Evolutionary conservation across 1,140 invertebrate genomes (phyloP), one percentile per base, ranked within the genome.

Genomic region (Cherax destructor): DNA sequence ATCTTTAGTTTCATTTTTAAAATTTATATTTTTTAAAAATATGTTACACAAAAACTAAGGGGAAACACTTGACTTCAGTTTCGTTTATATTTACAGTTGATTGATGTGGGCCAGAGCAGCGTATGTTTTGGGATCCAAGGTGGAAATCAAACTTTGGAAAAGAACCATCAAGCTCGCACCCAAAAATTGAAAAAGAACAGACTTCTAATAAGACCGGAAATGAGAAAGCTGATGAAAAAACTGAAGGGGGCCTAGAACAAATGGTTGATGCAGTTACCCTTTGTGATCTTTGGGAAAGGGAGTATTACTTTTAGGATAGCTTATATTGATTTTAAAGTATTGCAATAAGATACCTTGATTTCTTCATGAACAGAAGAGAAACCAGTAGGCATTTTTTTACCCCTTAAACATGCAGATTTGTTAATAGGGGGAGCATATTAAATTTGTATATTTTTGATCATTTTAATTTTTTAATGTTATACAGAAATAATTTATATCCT

Each of bases 131-230:
- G 97, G 97, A 80, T 97, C 98, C n/a, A 99, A 99, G 96, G 96
- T 99, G 30, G 99, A 99, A 95, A 97, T 99, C 16, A 98, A 97
- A 93, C 94, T 99, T 93, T 97, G 96, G 92, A 99, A 99, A 95
- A 1, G 97, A 98, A 93, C 95, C 97, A 4, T 96, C 97, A 30
- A 96, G 96, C 79, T 99, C 93, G 95, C 4, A 96, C 96, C 92
- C 94, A 13, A 96, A 97, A 93, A 96, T 97, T 93, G 96, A 96
- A 4, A 94, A 95, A 92, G 93, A 81, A 83, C 92, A 56, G 56
- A 65, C 86, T 88, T 65, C n/a, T 41, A 74, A 83, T 49, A 88
- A 94, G 88, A 93, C 94, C 18, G 80, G 92, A 61, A 79, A 90
- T 41, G 93, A 94, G 92, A 92, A 94, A 65, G 87, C 94, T 89